Percentiles rank a stretch among this genome's conserved stretches.
Evolutionary conservation across 2,888 invertebrate genomes (phyloP).

Genomic region (Mythimna vitellina): DNA sequence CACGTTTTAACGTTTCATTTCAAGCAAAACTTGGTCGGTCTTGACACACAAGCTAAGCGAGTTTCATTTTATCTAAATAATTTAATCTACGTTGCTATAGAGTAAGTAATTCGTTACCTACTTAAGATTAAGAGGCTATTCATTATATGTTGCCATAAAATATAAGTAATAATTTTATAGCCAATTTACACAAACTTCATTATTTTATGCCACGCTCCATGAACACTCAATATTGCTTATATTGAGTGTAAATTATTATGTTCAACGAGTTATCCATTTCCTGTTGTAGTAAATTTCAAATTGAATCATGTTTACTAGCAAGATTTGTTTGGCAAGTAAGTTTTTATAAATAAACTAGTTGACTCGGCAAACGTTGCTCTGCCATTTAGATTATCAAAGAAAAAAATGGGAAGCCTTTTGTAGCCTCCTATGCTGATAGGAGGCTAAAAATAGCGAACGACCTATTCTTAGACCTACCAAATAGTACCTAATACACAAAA

Average conservation of each 20-base stretch:
- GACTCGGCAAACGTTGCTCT: too few species aligned
- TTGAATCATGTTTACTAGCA: slow-evolving; percentile 34
- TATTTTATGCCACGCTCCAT: slow-evolving; percentile 63
- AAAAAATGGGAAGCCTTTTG: too few species aligned
- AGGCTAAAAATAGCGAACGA: too few species aligned
- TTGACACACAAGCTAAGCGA: too few species aligned
- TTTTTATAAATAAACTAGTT: neutral
- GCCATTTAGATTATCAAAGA: too few species aligned
- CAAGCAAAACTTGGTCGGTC: neutral
- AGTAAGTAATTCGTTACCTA: neutral
- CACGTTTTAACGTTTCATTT: neutral
- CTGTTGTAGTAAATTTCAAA: neutral
- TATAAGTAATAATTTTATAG: neutral
- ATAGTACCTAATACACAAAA: too few species aligned
- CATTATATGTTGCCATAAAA: slow-evolving; percentile 1
- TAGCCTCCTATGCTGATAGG: too few species aligned
- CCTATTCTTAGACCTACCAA: too few species aligned
- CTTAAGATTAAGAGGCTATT: neutral
- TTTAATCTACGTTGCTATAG: neutral
- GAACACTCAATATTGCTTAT: slow-evolving; percentile 59
- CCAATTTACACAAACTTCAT: slow-evolving; percentile 2
- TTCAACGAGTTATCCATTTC: slow-evolving; percentile 4
- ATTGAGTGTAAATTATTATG: neutral
- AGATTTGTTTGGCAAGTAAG: slow-evolving; percentile 49
- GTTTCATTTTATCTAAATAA: neutral